phyloP scores from a whole-genome alignment of 2,888 invertebrate genomes.

The Andrena dorsata region DNA sequence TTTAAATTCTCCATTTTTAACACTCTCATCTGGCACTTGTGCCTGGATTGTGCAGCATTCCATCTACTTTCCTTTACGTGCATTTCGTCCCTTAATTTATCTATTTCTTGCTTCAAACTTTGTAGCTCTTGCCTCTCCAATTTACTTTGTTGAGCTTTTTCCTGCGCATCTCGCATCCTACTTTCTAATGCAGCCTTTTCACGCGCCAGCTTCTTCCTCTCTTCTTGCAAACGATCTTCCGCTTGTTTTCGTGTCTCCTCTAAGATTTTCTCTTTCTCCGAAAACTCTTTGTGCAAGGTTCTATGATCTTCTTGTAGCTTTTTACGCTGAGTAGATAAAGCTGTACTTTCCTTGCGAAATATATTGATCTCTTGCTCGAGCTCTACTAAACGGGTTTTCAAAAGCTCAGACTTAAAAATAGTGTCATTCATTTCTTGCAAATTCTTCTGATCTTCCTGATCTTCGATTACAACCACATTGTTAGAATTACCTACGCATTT shows the following conservation, averaged over 20 bases:
- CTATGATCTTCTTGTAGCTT: slow-evolving; percentile 86
- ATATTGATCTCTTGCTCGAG: slow-evolving; percentile 88
- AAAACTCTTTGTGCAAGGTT: slow-evolving; percentile 85
- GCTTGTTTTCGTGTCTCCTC: slow-evolving; percentile 88
- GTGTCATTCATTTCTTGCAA: slow-evolving; percentile 85
- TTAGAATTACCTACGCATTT: slow-evolving; percentile 13
- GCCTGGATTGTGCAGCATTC: slow-evolving; percentile 89
- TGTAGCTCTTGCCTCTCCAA: slow-evolving; percentile 90
- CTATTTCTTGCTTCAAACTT: slow-evolving; percentile 88
- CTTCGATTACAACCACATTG: slow-evolving; percentile 73
- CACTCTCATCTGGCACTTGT: slow-evolving; percentile 91
- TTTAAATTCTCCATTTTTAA: slow-evolving; percentile 90
- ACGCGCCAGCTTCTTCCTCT: slow-evolving; percentile 89
- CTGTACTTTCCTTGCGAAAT: slow-evolving; percentile 86
- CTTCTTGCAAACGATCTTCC: slow-evolving; percentile 89
- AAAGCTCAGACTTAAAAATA: slow-evolving; percentile 87
- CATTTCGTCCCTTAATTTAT: slow-evolving; percentile 88
- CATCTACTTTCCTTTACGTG: slow-evolving; percentile 91
- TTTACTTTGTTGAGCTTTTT: slow-evolving; percentile 88
- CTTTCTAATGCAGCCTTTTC: slow-evolving; percentile 89
- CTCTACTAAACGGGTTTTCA: slow-evolving; percentile 88
- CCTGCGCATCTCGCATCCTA: slow-evolving; percentile 88
- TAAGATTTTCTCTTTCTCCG: slow-evolving; percentile 87
- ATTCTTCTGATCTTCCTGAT: slow-evolving; percentile 61
- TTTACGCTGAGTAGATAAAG: slow-evolving; percentile 83